These are phyloP conservation scores for Phocoena phocoena DNA, from an alignment of 2,113 vertebrate species.

Conservation along the genomic window DNA sequence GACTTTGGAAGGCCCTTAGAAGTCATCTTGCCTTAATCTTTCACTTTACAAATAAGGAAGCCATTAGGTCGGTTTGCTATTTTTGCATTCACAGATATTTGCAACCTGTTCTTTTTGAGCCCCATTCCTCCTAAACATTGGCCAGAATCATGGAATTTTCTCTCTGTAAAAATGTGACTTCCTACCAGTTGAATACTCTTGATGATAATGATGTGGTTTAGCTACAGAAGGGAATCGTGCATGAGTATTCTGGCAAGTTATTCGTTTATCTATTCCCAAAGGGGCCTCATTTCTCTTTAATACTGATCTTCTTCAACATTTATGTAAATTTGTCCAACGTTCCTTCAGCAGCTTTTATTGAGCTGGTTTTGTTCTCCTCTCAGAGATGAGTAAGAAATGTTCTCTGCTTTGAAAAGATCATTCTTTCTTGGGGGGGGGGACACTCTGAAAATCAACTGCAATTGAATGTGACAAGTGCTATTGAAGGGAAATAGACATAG, in stretches of 20 bases:
- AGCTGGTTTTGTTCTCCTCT: conserved; percentile 18
- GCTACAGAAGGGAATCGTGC: neutral
- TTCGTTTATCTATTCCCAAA: neutral
- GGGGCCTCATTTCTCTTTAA: neutral
- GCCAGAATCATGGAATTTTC: neutral
- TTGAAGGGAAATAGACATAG: neutral
- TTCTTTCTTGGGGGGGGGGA: neutral
- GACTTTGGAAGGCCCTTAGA: neutral
- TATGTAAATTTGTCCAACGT: neutral
- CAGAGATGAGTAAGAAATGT: conserved; percentile 38
- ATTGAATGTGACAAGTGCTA: conserved; percentile 18
- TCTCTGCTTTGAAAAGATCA: conserved; percentile 46
- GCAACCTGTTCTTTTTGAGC: neutral
- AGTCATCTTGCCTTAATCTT: neutral
- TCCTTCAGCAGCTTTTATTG: neutral
- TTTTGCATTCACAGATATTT: neutral
- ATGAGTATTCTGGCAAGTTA: neutral
- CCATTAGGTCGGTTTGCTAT: neutral
- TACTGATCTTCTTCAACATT: neutral
- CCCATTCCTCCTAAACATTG: neutral
- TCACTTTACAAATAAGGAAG: neutral
- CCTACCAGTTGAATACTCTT: neutral
- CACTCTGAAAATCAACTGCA: conserved; percentile 34
- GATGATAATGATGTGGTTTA: neutral
- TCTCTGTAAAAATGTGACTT: conserved; percentile 23